These are phyloP conservation scores for Myripristis murdjan DNA, from an alignment of 2,797 vertebrate species.

Conservation along the genomic window DNA sequence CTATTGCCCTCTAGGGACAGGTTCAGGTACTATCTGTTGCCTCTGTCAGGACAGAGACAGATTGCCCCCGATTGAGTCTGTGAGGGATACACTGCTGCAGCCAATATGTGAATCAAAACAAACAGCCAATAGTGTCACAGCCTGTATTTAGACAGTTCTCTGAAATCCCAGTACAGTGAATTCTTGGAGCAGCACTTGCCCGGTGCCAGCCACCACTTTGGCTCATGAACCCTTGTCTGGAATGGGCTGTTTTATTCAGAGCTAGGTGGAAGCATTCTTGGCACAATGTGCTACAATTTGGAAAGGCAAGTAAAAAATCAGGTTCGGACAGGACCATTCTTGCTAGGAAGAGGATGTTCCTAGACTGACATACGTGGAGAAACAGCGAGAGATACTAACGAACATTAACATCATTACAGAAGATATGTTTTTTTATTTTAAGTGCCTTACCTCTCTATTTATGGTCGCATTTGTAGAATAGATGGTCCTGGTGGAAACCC, in stretches of 20 bases:
- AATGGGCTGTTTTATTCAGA: conserved; percentile 25
- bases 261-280: conserved; percentile 28
- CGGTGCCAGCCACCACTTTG: conserved; percentile 36
- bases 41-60: no score
- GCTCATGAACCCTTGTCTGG: not conserved
- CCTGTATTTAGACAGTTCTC: conserved; percentile 35
- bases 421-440: no score
- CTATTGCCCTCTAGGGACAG: not conserved
- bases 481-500: no score
- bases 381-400: no score
- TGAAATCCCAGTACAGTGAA: conserved; percentile 28
- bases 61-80: not conserved
- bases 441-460: no score
- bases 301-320: not conserved
- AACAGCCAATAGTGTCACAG: conserved; percentile 15
- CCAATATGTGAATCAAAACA: conserved; percentile 10
- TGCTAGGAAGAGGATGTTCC: no score
- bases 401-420: no score
- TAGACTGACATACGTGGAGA: no score
- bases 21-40: not conserved
- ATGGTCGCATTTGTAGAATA: no score
- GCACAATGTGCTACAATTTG: conserved; percentile 11
- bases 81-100: not conserved
- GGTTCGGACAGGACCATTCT: no score
- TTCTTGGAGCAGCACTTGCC: conserved; percentile 39